Evolutionary conservation across 2,113 vertebrate genomes (phyloP).

Genomic region (Phyllostomus discolor): DNA sequence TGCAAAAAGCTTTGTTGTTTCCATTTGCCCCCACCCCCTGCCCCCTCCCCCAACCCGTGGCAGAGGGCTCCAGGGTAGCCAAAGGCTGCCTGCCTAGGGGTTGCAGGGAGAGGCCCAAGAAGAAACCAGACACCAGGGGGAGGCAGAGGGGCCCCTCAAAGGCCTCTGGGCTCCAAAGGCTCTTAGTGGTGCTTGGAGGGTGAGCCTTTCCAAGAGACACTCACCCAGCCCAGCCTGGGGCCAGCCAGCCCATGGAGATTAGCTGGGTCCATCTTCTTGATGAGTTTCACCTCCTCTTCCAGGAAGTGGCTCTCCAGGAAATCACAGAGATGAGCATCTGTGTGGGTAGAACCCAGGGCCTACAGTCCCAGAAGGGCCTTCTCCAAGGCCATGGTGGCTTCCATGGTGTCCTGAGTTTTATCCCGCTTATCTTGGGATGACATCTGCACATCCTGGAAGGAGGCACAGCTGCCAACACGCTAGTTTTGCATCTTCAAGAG

Average conservation of each 20-base stretch:
- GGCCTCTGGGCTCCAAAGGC: neutral
- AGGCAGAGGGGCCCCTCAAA: neutral
- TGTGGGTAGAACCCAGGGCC: neutral
- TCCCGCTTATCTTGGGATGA: neutral
- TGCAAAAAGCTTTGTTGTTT: neutral
- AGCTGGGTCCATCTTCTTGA: neutral
- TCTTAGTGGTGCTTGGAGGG: neutral
- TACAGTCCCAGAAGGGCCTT: neutral
- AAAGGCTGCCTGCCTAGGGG: neutral
- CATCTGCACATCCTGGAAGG: neutral
- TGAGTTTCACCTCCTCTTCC: neutral
- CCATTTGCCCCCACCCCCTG: neutral
- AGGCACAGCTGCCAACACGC: no score
- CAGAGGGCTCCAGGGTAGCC: neutral
- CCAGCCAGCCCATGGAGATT: fast-evolving
- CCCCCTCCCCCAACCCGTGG: neutral
- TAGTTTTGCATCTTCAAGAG: neutral
- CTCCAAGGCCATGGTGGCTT: neutral
- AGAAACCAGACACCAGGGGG: neutral
- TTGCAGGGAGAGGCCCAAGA: neutral
- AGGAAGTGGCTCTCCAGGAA: neutral
- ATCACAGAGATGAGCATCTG: neutral
- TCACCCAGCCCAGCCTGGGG: neutral
- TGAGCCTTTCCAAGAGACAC: neutral
- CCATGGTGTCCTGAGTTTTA: neutral